Percentiles rank a stretch among this genome's conserved stretches.
Conservation (phyloP, 2,113 vertebrate genomes). For the Pelecanus crispus region DNA sequence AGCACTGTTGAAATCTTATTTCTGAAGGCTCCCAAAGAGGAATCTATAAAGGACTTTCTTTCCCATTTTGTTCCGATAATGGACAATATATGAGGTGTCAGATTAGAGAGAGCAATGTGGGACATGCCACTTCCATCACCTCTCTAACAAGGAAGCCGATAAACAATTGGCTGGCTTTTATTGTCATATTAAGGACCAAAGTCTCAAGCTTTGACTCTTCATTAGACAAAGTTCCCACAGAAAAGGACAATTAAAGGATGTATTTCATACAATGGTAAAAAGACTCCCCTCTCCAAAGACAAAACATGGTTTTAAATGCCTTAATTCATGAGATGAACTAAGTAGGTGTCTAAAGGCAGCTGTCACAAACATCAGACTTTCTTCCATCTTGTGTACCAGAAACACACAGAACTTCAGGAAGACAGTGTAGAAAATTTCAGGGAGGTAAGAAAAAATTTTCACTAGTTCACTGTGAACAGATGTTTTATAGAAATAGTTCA, state of each 20-base stretch:
- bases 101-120: not conserved
- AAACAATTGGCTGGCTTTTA: not conserved
- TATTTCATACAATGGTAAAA: not conserved
- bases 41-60: not conserved
- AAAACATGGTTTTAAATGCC: not conserved
- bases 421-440: not conserved
- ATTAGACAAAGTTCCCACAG: not conserved
- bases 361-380: not conserved
- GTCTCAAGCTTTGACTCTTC: not conserved
- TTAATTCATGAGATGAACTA: not conserved
- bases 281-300: not conserved
- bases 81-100: not conserved
- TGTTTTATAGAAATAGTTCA: not conserved
- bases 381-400: not conserved
- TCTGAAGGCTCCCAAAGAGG: not conserved
- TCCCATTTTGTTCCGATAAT: not conserved
- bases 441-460: not conserved
- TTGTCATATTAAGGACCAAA: not conserved
- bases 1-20: slow-evolving; percentile 1
- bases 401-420: not conserved
- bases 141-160: not conserved
- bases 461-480: not conserved
- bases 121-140: not conserved
- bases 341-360: not conserved
- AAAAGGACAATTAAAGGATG: not conserved